Evolutionary conservation across 2,888 invertebrate genomes (phyloP), one percentile per base, ranked within the genome.

Genomic region (Strigamia transsilvanica): DNA sequence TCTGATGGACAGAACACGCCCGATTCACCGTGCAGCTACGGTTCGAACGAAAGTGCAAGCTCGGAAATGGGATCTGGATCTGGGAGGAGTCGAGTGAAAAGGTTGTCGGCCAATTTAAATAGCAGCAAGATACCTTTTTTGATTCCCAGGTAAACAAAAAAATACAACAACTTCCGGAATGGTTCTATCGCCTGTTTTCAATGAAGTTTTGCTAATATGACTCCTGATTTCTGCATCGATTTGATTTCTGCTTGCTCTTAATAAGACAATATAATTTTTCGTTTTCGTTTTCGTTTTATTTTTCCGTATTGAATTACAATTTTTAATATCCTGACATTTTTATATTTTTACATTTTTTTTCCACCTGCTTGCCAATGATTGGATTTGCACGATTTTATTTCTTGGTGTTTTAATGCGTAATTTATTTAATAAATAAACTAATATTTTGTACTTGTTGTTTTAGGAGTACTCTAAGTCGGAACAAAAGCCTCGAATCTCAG

Each of bases 1-100:
- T 41, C 34, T 56, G 82, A 82, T n/a, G 82, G 78, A n/a, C 82
- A 78, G 41, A 42, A 38, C 9, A 82, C 82, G n/a, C 82, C 82
- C 27, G 82, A 82, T 46, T 82, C 82, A 15, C 82, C 82, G 38
- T 18, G 46, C 32, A 81, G 81, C 23, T 81, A 81, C 27, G 81
- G 81, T 9, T 81, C 81, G 15, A 82, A 42, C 23, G 82, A 82
- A 10, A 82, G 82, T 78, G 13, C 18, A n/a, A 27, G 77, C 42
- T 78, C 82, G 13, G 78, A 78, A 77, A 21, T 21, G n/a, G 81
- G 66, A 81, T 23, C 23, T 27, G 21, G 38, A 46, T 18, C 38
- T 21, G 27, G 23, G 10, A 32, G 18, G 23, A 78, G 23, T 80
- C 42, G 80, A 23, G 21, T 77, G 41, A 82, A 77, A 42, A 73